A percentile compares a stretch with the other conserved stretches of the same genome.
Evolutionary conservation across 2,113 vertebrate species (phyloP).

Genomic region (Cyrtonyx montezumae): DNA sequence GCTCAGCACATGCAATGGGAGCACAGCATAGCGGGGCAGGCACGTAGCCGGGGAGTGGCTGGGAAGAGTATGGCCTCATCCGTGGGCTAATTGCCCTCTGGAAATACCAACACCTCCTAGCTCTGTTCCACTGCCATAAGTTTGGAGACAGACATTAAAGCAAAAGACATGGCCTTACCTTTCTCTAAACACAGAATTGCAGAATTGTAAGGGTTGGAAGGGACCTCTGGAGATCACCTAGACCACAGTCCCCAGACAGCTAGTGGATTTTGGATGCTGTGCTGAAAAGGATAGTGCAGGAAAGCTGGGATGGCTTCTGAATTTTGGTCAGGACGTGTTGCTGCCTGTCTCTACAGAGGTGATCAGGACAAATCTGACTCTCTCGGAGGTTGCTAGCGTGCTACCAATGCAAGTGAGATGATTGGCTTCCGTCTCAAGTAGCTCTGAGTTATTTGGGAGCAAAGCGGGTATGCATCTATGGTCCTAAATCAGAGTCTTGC

Average conservation of each 20-base stretch:
- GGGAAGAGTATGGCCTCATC: background rate
- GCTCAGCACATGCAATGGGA: background rate
- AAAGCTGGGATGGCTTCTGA: background rate
- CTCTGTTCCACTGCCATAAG: background rate
- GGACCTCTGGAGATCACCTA: no score
- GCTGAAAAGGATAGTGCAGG: background rate
- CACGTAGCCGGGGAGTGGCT: background rate
- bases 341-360: background rate
- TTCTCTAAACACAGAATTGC: background rate
- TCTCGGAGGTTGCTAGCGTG: no score
- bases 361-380: background rate
- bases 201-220: no score
- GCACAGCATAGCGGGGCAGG: background rate
- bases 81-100: background rate
- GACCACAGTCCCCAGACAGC: no score
- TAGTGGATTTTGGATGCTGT: fast-evolving
- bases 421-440: background rate
- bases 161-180: background rate
- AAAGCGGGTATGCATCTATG: fast-evolving
- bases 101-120: background rate
- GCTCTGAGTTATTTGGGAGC: background rate
- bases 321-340: background rate
- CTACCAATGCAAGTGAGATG: fast-evolving
- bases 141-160: background rate
- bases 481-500: background rate